Evolutionary conservation across 2,113 vertebrate species (phyloP), one percentile per base, ranked within the genome.

Genomic region (Embiotoca jacksoni): DNA sequence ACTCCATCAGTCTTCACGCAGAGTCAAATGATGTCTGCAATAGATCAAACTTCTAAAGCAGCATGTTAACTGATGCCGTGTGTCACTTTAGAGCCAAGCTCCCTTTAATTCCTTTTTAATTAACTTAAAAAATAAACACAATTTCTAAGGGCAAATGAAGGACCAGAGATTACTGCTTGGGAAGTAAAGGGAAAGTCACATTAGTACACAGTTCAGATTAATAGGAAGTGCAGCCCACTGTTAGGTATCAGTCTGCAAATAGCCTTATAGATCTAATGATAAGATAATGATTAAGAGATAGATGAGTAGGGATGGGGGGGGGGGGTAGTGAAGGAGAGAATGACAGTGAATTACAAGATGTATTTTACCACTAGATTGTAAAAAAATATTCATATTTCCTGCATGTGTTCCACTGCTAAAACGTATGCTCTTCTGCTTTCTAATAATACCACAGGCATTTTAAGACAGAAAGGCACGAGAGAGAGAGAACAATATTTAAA

Each of bases 41-140:
- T 8, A 47, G 9, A 62, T 84, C 39, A 56, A 31, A 47, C 36
- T 61, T 75, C 6, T 46, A 59, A 52, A 74, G 7, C 52, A 55
- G 52, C 1, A 5, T 54, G 1, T 55, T 55, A 41, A 74, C 70
- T 32, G 35, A 60, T 61, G 52, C 33, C 58, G 58, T 6, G 10
- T 35, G 59, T 46, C 58, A 56, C 32, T 81, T 11, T 8, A 32
- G 23, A 52, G 14, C 46, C 41, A 59, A 66, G 50, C 30, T 52
- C 5, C 0, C 41, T 74, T 61, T 53, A 57, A 79, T 64, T 70
- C 16, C 9, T 37, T 37, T 73, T 81, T 78, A 63, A 70, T 63
- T 63, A 58, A 49, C n/a, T 44, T 7, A 41, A 81, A 57, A 64
- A 58, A 68, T 63, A n/a, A 68, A 77, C 30, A 64, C 41, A 49